phyloP scores from a whole-genome alignment of 1,140 invertebrate species.

The Marisa cornuarietis region DNA sequence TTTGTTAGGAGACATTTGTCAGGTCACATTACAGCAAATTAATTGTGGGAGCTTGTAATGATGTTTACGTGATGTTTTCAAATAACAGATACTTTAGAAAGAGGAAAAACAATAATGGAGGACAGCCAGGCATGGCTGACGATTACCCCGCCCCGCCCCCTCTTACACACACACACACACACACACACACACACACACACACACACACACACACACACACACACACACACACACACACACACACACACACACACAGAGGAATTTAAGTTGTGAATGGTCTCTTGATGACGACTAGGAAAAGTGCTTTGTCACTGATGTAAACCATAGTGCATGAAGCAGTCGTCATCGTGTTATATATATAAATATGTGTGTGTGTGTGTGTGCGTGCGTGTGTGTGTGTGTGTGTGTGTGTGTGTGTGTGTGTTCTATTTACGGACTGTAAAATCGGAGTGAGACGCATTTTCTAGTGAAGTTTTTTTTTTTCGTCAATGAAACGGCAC shows the following conservation, averaged over 20 bases:
- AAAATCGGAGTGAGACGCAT: neutral
- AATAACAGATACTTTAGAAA: neutral
- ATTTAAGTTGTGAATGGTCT: neutral
- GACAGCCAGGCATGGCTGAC: neutral
- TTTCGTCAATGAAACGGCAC: neutral
- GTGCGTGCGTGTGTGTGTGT: no score
- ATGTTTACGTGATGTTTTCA: neutral
- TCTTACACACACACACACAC: conserved; percentile 9
- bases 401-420: no score
- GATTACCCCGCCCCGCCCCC: no score
- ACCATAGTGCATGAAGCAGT: neutral
- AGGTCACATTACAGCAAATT: no score
- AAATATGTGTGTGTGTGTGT: no score
- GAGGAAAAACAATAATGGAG: neutral
- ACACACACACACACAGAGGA: neutral
- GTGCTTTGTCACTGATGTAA: neutral
- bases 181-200: conserved; percentile 7
- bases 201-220: conserved; percentile 1
- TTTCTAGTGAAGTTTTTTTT: neutral
- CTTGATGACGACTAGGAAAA: neutral
- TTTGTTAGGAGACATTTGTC: no score
- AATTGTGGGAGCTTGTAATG: neutral
- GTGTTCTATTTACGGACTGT: no score
- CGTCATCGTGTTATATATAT: no score
- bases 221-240: conserved; percentile 12